Evolutionary conservation across 2,888 invertebrate genomes (phyloP).

Genomic region (Eupithecia vulgata): DNA sequence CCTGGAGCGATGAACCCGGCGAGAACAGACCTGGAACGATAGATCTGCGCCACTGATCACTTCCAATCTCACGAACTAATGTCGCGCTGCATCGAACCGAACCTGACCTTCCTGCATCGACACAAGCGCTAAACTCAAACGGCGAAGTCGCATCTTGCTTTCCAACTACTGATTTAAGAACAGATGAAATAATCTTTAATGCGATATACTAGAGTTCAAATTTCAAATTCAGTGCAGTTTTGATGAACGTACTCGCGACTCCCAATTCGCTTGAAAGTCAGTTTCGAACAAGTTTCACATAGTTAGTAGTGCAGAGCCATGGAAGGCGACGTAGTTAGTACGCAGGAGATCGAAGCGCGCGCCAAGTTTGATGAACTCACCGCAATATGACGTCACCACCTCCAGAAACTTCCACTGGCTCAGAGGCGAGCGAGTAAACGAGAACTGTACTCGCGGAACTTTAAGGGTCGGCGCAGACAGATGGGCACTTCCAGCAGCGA

Average conservation of each 20-base stretch:
- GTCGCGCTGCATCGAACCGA: background rate
- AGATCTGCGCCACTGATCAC: slow-evolving; percentile 40
- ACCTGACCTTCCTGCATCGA: slow-evolving; percentile 2
- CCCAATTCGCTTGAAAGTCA: slow-evolving; percentile 1
- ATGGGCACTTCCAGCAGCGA: background rate
- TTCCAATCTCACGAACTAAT: slow-evolving; percentile 5
- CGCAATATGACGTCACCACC: slow-evolving; percentile 30
- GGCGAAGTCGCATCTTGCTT: background rate
- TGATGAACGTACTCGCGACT: slow-evolving; percentile 13
- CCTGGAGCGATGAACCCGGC: background rate
- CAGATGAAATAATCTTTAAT: slow-evolving; percentile 20
- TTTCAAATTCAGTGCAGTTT: slow-evolving; percentile 9
- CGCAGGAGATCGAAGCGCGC: slow-evolving; percentile 28
- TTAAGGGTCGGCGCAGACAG: background rate
- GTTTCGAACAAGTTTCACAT: slow-evolving; percentile 9
- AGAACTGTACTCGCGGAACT: background rate
- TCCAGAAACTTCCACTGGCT: slow-evolving; percentile 13
- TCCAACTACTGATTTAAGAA: background rate
- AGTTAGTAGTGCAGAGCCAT: slow-evolving; percentile 2
- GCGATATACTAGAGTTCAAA: slow-evolving; percentile 1
- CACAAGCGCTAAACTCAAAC: slow-evolving; percentile 5
- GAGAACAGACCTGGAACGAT: slow-evolving; percentile 33
- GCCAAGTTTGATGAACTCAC: slow-evolving; percentile 40
- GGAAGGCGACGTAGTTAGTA: slow-evolving; percentile 12
- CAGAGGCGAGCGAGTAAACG: slow-evolving; percentile 5